Percentiles rank a stretch among this genome's conserved stretches.
Conservation (phyloP, 2,888 invertebrate genomes). For the Prenolepis imparis region DNA sequence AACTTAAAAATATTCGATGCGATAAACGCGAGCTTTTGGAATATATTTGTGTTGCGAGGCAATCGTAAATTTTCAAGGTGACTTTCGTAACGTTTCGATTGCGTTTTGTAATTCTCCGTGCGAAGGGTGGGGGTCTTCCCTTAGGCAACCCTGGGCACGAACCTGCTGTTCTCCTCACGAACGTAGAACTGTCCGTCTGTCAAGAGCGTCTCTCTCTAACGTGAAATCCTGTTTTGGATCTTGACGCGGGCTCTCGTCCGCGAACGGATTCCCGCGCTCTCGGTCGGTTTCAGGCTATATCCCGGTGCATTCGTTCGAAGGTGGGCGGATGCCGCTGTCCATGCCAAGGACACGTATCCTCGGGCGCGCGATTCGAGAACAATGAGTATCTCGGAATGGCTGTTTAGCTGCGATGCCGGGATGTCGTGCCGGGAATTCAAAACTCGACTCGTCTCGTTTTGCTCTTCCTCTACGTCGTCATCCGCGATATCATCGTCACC, state of each 20-base stretch:
- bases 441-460: constrained; percentile 58
- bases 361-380: constrained; percentile 68
- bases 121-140: constrained; percentile 39
- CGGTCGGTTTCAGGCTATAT: constrained; percentile 42
- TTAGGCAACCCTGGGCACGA: constrained; percentile 16
- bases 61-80: constrained; percentile 26
- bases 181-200: constrained; percentile 47
- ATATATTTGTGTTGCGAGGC: background rate
- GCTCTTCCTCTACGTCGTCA: constrained; percentile 13
- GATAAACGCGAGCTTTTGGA: background rate
- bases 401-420: constrained; percentile 60
- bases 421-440: constrained; percentile 75
- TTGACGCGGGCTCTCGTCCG: constrained; percentile 45
- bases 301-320: constrained; percentile 54
- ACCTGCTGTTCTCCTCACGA: constrained; percentile 40
- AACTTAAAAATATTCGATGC: background rate
- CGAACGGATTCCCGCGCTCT: constrained; percentile 55
- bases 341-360: constrained; percentile 75
- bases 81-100: constrained; percentile 23
- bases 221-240: constrained; percentile 51
- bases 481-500: constrained; percentile 28
- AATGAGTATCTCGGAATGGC: constrained; percentile 73
- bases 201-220: constrained; percentile 42
- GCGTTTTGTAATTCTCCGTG: constrained; percentile 31
- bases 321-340: constrained; percentile 76